phyloP scores from a whole-genome alignment of 2,797 vertebrate species.

The Anableps anableps region DNA sequence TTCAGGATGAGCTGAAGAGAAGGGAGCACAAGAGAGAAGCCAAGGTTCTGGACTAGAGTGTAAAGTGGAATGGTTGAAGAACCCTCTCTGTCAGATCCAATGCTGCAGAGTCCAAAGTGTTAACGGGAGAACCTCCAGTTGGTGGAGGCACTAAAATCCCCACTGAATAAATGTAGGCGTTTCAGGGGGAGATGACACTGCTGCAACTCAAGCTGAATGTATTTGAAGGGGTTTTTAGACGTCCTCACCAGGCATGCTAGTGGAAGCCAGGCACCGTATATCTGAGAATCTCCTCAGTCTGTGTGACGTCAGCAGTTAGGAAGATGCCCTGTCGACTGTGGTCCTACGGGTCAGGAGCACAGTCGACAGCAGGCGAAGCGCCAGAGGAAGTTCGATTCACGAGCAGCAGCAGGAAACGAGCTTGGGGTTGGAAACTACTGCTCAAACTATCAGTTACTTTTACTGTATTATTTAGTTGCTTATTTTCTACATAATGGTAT shows the following conservation, averaged over 20 bases:
- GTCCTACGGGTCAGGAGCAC: not conserved
- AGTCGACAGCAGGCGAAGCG: not conserved
- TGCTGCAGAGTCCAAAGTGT: not conserved
- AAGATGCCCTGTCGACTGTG: not conserved
- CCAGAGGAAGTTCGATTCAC: not conserved
- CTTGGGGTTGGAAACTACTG: slow-evolving; percentile 22
- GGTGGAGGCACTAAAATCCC: not conserved
- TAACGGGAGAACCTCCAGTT: not conserved
- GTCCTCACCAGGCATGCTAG: not conserved
- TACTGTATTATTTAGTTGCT: slow-evolving; percentile 33
- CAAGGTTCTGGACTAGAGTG: too few species aligned
- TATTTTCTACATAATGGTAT: slow-evolving; percentile 74
- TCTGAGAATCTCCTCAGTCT: slow-evolving; percentile 33
- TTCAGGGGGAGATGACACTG: too few species aligned
- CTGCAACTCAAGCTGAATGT: not conserved
- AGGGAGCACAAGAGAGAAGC: too few species aligned
- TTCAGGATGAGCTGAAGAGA: too few species aligned
- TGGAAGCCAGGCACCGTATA: not conserved
- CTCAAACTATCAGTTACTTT: slow-evolving; percentile 67
- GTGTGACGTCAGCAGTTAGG: slow-evolving; percentile 2
- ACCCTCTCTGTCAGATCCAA: not conserved
- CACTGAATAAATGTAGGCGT: not conserved
- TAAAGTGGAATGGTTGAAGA: not conserved
- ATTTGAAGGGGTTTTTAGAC: not conserved
- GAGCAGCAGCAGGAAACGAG: slow-evolving; percentile 44